Evolutionary conservation across 2,888 invertebrate genomes (phyloP).

Genomic region (Coelinius sp.): DNA sequence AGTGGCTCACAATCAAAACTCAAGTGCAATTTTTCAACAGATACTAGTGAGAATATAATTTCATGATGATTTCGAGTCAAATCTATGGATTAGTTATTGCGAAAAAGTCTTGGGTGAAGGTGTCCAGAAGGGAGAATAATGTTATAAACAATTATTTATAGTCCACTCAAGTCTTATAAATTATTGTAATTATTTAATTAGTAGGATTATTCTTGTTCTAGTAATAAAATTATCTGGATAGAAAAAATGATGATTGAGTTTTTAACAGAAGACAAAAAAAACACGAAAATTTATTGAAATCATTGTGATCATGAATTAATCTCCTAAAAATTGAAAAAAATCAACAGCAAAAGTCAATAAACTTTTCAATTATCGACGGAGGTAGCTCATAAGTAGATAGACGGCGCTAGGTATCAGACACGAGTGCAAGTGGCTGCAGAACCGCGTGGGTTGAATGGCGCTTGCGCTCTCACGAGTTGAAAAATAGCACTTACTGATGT

Average conservation of each 20-base stretch:
- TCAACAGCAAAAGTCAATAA: too few species aligned
- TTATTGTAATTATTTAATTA: conserved; percentile 25
- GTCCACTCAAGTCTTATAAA: not conserved
- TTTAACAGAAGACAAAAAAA: too few species aligned
- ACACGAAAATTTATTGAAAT: too few species aligned
- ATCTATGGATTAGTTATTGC: not conserved
- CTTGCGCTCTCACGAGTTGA: not conserved
- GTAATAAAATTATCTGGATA: not conserved
- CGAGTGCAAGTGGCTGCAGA: not conserved
- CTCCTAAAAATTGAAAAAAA: too few species aligned
- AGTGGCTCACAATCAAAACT: conserved; percentile 23
- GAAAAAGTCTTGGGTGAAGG: conserved; percentile 4
- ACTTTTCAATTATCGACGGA: not conserved
- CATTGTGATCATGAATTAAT: too few species aligned
- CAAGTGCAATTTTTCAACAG: conserved; percentile 16
- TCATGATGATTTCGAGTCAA: not conserved
- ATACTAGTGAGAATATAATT: not conserved
- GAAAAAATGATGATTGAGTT: not conserved
- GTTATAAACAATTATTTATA: conserved; percentile 8
- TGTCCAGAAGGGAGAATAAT: not conserved
- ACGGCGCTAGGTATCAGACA: not conserved
- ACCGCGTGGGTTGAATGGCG: conserved; percentile 6
- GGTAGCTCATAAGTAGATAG: not conserved
- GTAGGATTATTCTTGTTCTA: not conserved
- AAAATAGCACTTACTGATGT: not conserved